Base-by-base conservation (phyloP, 2,797 vertebrate species). In the Scleropages formosus region DNA sequence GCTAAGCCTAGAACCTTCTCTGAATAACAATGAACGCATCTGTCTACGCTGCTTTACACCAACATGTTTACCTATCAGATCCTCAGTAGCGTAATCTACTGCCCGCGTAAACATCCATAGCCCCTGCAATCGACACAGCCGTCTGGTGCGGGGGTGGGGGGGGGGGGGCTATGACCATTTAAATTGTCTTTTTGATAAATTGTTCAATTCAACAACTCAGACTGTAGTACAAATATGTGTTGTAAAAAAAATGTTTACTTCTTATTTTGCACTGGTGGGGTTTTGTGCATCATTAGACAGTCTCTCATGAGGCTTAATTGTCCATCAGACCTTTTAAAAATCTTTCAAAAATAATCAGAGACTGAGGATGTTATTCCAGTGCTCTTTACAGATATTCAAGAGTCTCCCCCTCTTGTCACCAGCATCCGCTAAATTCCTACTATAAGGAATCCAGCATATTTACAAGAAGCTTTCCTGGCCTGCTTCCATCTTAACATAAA, bases 1-100 rank as follows among this genome's bases (percentile, higher is more conserved):
- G 44, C 49, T 62, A 51, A 60, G 71, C 46, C 39, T 53, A 22
- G 9, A 31, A 46, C 66, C 69, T 56, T 70, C 58, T 22, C 59
- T 64, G 75, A 76, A 76, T 72, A 72, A 49, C 47, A 64, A 76
- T 76, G 65, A 75, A 26, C 20, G 61, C 39, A 69, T 59, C 64
- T 49, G 74, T 26, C 65, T 47, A 18, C 39, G 24, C 56, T 44
- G 53, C 51, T 44, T 67, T 47, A 47, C n/a, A 59, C 53, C 31
- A 61, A 49, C 26, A 60, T 27, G 74, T 22, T 69, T 75, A 44
- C 61, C 53, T 75, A 66, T 46, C 56, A 62, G 31, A 59, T 67
- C 74, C 22, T 51, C 31, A n/a, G 16, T 15, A 26, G 20, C 44
- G 61, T 47, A 61, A 60, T 15, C 58, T 26, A 69, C 39, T 27